phyloP scores from a whole-genome alignment of 2,888 invertebrate genomes.

The Cataglyphis cursor region DNA sequence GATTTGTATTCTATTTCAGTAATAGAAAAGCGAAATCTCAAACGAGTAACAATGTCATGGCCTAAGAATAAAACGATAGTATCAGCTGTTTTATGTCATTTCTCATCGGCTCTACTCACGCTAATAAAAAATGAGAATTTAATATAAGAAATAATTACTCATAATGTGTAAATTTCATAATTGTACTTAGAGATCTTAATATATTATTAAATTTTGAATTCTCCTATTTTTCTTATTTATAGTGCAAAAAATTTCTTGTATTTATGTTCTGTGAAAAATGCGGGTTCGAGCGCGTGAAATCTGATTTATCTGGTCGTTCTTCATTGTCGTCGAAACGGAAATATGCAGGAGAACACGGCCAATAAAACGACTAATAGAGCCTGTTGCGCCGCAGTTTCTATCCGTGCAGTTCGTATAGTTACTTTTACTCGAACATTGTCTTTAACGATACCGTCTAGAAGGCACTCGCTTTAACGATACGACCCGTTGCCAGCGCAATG shows the following conservation, averaged over 20 bases:
- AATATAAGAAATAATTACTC: slow-evolving; percentile 9
- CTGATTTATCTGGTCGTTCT: slow-evolving; percentile 29
- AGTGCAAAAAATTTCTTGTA: background rate
- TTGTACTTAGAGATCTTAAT: background rate
- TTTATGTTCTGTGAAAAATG: background rate
- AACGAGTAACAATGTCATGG: background rate
- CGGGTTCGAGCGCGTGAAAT: slow-evolving; percentile 21
- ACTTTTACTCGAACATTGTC: slow-evolving; percentile 38
- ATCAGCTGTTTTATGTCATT: background rate
- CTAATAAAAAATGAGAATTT: background rate
- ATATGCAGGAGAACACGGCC: slow-evolving; percentile 63
- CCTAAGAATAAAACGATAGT: background rate
- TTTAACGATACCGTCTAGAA: slow-evolving; percentile 43
- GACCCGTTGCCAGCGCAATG: slow-evolving; percentile 10
- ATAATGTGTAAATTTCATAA: background rate
- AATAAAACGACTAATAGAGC: slow-evolving; percentile 78
- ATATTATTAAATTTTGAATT: background rate
- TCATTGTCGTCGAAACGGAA: slow-evolving; percentile 63
- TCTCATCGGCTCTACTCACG: background rate
- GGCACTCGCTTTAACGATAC: slow-evolving; percentile 35
- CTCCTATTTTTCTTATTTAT: background rate
- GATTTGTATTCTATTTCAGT: slow-evolving; percentile 24
- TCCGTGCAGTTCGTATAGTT: slow-evolving; percentile 5
- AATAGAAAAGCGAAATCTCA: slow-evolving; percentile 1
- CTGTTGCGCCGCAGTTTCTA: slow-evolving; percentile 64